Evolutionary conservation across 2,797 vertebrate species (phyloP).

Genomic region (Cryptoprocta ferox): DNA sequence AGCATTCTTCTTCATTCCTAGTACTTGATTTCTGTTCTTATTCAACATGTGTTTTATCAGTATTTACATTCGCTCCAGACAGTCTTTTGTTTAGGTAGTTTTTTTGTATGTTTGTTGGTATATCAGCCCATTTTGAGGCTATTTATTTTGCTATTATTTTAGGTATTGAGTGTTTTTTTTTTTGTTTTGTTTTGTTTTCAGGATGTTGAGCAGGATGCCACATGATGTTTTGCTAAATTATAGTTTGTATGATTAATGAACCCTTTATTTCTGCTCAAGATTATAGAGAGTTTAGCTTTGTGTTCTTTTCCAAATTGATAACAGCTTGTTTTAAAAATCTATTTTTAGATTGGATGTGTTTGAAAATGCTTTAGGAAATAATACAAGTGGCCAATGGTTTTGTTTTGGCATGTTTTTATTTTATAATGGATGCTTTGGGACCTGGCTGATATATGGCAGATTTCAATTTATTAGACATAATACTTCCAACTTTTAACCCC

Average conservation of each 20-base stretch:
- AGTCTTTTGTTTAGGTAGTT: neutral
- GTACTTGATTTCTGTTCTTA: neutral
- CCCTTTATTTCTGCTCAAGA: constrained; percentile 9
- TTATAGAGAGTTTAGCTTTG: neutral
- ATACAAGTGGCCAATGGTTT: neutral
- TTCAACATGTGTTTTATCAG: neutral
- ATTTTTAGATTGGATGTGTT: constrained; percentile 9
- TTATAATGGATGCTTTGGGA: constrained; percentile 1
- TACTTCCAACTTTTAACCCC: neutral
- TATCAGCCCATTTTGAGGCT: neutral
- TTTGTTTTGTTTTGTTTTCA: no score
- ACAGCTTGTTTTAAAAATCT: neutral
- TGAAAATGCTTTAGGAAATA: constrained; percentile 20
- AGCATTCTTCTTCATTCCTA: neutral
- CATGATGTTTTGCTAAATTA: constrained; percentile 28
- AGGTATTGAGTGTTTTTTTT: neutral
- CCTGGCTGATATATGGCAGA: neutral
- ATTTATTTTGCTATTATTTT: neutral
- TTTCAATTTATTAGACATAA: constrained; percentile 15
- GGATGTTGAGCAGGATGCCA: neutral
- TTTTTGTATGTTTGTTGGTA: neutral
- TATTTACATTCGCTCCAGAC: neutral
- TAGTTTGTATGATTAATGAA: neutral
- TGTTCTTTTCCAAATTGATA: constrained; percentile 21
- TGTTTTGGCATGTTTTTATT: constrained; percentile 28